Percentiles rank a stretch among this genome's conserved stretches.
phyloP scores from a whole-genome alignment of 2,113 vertebrate species.

The Zapornia atra region DNA sequence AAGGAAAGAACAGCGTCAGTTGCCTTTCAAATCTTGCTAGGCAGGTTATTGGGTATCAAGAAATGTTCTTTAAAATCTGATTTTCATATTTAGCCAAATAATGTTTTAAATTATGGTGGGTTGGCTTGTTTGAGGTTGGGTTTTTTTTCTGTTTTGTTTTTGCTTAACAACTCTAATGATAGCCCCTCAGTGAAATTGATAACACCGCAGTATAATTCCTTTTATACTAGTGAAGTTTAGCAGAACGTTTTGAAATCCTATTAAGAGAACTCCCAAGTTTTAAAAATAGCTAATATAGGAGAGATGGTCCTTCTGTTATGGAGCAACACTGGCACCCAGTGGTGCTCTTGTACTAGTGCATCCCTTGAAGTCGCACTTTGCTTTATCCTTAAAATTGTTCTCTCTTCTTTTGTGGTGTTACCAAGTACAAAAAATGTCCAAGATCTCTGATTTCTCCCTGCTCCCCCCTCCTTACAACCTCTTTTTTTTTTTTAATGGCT shows the following conservation, averaged over 20 bases:
- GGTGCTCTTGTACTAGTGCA: not conserved
- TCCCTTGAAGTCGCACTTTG: not conserved
- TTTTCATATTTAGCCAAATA: not conserved
- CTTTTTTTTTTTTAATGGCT: rapidly evolving
- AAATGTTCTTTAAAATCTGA: not conserved
- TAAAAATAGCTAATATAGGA: not conserved
- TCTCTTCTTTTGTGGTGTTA: not conserved
- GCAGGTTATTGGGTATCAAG: not conserved
- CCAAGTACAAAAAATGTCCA: not conserved
- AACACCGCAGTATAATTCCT: not conserved
- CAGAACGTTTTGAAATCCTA: not conserved
- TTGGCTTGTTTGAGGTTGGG: too few species aligned
- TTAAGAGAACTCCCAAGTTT: not conserved
- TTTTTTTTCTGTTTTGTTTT: not conserved
- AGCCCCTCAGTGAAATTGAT: not conserved
- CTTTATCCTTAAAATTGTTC: not conserved
- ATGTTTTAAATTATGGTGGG: not conserved
- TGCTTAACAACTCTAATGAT: not conserved
- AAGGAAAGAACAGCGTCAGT: not conserved
- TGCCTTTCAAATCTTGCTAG: not conserved
- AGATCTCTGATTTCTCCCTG: not conserved
- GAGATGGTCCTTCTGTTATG: rapidly evolving
- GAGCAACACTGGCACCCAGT: slow-evolving; percentile 56
- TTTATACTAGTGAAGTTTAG: not conserved
- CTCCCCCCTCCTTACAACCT: not conserved